These are phyloP conservation scores for Anagrus nilaparvatae DNA, from an alignment of 1,140 invertebrate genomes.

Conservation along the genomic window DNA sequence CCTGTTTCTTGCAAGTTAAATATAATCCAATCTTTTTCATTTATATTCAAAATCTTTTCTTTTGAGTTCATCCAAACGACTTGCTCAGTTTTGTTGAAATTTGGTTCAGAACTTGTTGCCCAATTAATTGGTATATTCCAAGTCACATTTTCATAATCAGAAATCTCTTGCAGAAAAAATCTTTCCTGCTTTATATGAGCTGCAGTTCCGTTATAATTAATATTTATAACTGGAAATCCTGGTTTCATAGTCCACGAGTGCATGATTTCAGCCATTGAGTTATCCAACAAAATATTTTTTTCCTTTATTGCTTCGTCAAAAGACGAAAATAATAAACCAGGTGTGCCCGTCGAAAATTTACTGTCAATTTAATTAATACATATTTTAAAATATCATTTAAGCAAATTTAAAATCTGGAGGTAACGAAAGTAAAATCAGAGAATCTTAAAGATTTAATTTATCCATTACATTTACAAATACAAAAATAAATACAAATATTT, in stretches of 20 bases:
- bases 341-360: not conserved
- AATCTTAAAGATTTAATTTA: no score
- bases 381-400: no score
- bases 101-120: conserved; percentile 30
- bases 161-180: conserved; percentile 40
- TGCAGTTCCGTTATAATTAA: not conserved
- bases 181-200: conserved; percentile 38
- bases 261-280: conserved; percentile 52
- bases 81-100: conserved; percentile 30
- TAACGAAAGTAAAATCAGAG: no score
- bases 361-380: no score
- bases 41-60: conserved; percentile 8
- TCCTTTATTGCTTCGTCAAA: conserved; percentile 1
- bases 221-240: conserved; percentile 67
- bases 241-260: conserved; percentile 71
- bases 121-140: conserved; percentile 52
- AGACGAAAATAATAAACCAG: not conserved
- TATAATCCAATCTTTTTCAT: conserved; percentile 39
- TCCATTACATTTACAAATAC: no score
- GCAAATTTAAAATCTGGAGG: no score
- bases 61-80: conserved; percentile 21
- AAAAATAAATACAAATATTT: no score
- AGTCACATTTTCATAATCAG: conserved; percentile 18
- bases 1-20: conserved; percentile 43
- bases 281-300: not conserved